Conservation (phyloP, 2,113 vertebrate species). For the Microtus oregoni region DNA sequence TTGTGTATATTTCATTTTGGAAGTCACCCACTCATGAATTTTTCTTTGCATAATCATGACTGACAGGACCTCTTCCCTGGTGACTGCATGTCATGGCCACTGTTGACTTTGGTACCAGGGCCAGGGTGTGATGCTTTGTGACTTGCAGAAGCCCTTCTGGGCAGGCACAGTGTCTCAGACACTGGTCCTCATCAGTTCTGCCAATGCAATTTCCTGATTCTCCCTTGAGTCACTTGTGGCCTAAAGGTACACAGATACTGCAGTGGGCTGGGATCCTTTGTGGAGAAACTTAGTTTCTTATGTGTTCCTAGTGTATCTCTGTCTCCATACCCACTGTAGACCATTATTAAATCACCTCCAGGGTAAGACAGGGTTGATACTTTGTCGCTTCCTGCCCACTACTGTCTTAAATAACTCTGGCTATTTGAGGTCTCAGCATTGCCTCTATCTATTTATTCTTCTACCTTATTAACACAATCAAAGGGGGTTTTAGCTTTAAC, state of each 20-base stretch:
- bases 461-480: neutral
- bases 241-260: neutral
- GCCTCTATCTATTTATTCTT: accelerated
- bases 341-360: neutral
- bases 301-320: neutral
- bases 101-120: neutral
- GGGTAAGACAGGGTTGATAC: neutral
- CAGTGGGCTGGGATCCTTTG: neutral
- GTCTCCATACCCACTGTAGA: neutral
- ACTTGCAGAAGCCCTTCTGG: neutral
- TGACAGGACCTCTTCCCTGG: neutral
- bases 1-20: neutral
- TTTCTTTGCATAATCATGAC: neutral
- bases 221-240: neutral
- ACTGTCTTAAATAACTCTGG: neutral
- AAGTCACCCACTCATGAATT: neutral
- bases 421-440: neutral
- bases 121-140: neutral
- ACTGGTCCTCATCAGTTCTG: neutral
- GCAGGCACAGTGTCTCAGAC: neutral
- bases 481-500: neutral
- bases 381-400: accelerated
- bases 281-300: neutral
- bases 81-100: neutral
- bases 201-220: neutral